Conservation (phyloP, 1,140 invertebrate genomes). For the Mactra quadrangularis region DNA sequence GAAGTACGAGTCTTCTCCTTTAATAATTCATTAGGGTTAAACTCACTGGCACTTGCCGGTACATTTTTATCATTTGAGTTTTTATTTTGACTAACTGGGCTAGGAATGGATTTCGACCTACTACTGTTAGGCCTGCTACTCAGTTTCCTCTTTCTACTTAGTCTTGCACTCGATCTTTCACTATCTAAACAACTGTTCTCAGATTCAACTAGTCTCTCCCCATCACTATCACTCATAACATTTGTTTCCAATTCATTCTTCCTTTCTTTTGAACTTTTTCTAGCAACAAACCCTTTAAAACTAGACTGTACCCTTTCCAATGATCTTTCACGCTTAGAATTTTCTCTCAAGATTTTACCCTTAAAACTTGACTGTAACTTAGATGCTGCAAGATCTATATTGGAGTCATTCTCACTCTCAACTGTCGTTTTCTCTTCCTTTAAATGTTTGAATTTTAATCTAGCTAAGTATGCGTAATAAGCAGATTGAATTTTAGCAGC, state of each 20-base stretch:
- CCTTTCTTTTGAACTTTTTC: not conserved
- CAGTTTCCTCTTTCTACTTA: too few species aligned
- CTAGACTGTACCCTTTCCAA: too few species aligned
- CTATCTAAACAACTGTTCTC: not conserved
- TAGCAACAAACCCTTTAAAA: not conserved
- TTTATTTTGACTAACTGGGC: too few species aligned
- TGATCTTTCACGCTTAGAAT: not conserved
- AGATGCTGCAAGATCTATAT: not conserved
- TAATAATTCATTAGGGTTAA: too few species aligned
- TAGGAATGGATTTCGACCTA: too few species aligned
- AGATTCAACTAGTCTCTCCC: too few species aligned
- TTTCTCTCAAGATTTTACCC: slow-evolving; percentile 11
- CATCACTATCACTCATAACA: too few species aligned
- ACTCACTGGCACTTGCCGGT: too few species aligned
- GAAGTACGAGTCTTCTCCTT: slow-evolving; percentile 37
- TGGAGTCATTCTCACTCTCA: not conserved
- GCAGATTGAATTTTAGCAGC: slow-evolving; percentile 43
- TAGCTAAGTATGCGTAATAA: slow-evolving; percentile 34
- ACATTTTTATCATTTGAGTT: too few species aligned
- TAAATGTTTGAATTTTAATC: not conserved
- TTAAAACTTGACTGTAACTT: slow-evolving; percentile 31
- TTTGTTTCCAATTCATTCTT: too few species aligned
- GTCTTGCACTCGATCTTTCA: not conserved
- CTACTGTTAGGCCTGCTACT: too few species aligned
- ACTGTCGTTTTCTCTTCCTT: not conserved